A percentile compares a stretch with the other conserved stretches of the same genome.
Conservation (phyloP, 2,888 invertebrate species). For the Melipona bicolor region DNA sequence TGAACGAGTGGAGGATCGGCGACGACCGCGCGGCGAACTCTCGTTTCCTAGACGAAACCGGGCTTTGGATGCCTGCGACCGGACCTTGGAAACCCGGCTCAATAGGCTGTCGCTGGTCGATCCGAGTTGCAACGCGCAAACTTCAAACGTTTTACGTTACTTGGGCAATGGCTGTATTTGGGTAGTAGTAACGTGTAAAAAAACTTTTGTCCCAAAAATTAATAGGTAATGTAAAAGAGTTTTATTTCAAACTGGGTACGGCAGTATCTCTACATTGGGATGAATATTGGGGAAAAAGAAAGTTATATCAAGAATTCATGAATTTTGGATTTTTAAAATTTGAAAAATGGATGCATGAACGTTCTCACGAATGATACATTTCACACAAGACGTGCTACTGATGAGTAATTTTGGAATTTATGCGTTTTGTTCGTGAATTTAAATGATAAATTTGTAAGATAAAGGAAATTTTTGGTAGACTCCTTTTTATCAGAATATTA, state of each 20-base stretch:
- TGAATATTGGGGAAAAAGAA: too few species aligned
- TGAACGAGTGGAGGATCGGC: conserved; percentile 52
- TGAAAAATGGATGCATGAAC: too few species aligned
- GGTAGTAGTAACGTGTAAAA: too few species aligned
- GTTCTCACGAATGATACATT: background rate
- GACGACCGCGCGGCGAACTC: conserved; percentile 24
- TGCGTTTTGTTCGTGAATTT: background rate
- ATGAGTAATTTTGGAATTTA: background rate
- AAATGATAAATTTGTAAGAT: too few species aligned
- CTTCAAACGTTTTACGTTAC: background rate
- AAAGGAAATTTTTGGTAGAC: too few species aligned
- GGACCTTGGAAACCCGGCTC: background rate
- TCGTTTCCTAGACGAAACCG: conserved; percentile 13
- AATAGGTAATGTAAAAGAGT: too few species aligned
- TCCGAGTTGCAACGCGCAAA: background rate
- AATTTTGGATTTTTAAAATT: too few species aligned
- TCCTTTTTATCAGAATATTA: too few species aligned
- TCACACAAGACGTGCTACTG: background rate
- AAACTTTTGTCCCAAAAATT: too few species aligned
- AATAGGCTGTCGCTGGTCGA: background rate
- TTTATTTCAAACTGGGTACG: too few species aligned
- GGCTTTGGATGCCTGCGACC: background rate
- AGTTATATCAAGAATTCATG: too few species aligned
- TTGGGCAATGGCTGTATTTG: background rate
- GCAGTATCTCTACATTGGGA: too few species aligned